Conservation (phyloP, 2,113 vertebrate genomes). For the Sigmodon hispidus region DNA sequence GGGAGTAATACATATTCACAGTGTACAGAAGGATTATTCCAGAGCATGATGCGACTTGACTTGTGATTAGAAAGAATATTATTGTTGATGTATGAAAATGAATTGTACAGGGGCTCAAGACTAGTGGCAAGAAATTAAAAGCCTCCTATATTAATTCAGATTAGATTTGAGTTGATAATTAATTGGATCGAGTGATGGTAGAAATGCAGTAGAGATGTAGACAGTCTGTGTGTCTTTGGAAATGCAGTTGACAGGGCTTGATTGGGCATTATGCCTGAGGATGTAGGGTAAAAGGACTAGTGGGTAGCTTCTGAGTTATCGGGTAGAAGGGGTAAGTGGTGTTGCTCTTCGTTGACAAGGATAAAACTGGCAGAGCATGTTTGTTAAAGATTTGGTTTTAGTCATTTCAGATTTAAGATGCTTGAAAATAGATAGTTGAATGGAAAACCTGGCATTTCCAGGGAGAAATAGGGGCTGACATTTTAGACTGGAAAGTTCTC, state of each 20-base stretch:
- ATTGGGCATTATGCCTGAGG: background rate
- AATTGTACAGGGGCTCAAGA: background rate
- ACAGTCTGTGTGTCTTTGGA: slow-evolving; percentile 35
- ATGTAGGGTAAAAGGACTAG: background rate
- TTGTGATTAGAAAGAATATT: background rate
- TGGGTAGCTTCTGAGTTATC: slow-evolving; percentile 1
- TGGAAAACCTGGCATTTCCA: slow-evolving; percentile 28
- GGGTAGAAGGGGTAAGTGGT: background rate
- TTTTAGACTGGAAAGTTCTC: slow-evolving; percentile 15
- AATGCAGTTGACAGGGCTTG: slow-evolving; percentile 14
- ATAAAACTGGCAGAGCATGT: background rate
- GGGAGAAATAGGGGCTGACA: slow-evolving; percentile 10
- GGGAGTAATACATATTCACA: no score
- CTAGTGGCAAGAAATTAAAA: background rate
- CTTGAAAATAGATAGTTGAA: background rate
- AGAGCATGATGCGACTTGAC: background rate
- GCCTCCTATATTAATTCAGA: background rate
- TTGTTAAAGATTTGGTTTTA: slow-evolving; percentile 36
- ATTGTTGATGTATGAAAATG: background rate
- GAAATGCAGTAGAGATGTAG: background rate
- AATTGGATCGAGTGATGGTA: background rate
- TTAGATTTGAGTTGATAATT: slow-evolving; percentile 3
- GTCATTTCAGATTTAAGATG: slow-evolving; percentile 23
- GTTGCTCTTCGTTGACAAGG: background rate
- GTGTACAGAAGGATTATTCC: no score